Evolutionary conservation across 2,113 vertebrate genomes (phyloP).

Genomic region (Rhynchomys soricoides): DNA sequence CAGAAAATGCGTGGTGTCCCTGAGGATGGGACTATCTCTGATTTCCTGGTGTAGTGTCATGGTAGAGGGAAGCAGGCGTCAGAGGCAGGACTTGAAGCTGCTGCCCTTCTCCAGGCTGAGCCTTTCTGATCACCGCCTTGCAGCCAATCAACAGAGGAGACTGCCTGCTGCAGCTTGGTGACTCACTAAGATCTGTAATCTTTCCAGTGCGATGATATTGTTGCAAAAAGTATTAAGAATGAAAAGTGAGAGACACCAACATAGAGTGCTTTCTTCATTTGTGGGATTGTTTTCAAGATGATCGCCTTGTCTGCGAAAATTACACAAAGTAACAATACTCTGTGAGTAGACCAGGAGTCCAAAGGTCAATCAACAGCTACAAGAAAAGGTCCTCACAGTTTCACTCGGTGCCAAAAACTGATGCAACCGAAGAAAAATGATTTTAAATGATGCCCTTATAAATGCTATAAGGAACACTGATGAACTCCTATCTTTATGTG

Average conservation of each 20-base stretch:
- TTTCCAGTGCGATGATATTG: rapidly evolving
- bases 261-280: neutral
- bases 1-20: neutral
- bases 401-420: neutral
- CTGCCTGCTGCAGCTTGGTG: neutral
- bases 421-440: neutral
- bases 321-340: neutral
- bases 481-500: neutral
- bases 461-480: neutral
- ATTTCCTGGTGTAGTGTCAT: neutral
- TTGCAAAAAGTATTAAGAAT: neutral
- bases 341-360: neutral
- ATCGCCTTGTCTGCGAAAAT: conserved; percentile 3
- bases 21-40: neutral
- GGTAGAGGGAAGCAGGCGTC: neutral
- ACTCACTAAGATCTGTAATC: neutral
- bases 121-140: neutral
- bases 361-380: neutral
- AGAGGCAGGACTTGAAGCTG: rapidly evolving
- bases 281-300: neutral
- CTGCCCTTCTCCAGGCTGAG: neutral
- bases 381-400: neutral
- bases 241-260: conserved; percentile 13
- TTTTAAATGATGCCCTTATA: neutral
- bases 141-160: neutral